These are phyloP conservation scores for Gobionotothen gibberifrons DNA, from an alignment of 2,797 vertebrate species.

Conservation along the genomic window DNA sequence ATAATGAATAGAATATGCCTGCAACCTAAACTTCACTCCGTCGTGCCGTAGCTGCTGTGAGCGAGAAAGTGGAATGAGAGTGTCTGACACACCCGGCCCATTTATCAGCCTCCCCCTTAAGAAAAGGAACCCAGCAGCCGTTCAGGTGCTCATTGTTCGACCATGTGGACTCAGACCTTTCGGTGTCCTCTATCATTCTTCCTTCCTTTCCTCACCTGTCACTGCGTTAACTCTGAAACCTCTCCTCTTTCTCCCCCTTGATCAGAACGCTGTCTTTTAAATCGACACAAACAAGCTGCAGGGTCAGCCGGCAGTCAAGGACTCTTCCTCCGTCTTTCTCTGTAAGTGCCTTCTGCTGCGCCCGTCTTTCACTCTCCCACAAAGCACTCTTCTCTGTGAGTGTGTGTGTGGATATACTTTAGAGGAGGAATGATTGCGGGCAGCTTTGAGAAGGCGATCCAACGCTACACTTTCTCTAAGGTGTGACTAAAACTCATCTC, in stretches of 20 bases:
- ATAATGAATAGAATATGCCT: not conserved
- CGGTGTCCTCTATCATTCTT: conserved; percentile 60
- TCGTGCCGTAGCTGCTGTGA: not conserved
- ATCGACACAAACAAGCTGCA: conserved; percentile 71
- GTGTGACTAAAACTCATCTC: conserved; percentile 67
- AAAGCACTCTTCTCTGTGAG: conserved; percentile 50
- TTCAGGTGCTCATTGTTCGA: conserved; percentile 47
- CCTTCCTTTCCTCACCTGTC: conserved; percentile 34
- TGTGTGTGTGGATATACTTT: conserved; percentile 28
- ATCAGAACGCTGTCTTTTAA: conserved; percentile 49
- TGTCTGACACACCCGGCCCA: not conserved
- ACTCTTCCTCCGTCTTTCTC: conserved; percentile 70
- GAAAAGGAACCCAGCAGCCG: conserved; percentile 30
- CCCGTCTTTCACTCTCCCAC: conserved; percentile 54
- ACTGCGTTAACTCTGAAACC: conserved; percentile 49
- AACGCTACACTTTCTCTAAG: conserved; percentile 69
- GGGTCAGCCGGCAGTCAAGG: conserved; percentile 76
- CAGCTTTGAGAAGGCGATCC: conserved; percentile 63
- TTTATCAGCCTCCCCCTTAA: conserved; percentile 37
- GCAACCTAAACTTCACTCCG: not conserved
- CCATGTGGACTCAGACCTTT: conserved; percentile 51
- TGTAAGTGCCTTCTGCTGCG: conserved; percentile 55
- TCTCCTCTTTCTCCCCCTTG: conserved; percentile 21
- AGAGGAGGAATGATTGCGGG: conserved; percentile 64
- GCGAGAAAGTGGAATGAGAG: not conserved